Conservation (phyloP, 2,888 invertebrate species). For the Dicroscelio sp. region DNA sequence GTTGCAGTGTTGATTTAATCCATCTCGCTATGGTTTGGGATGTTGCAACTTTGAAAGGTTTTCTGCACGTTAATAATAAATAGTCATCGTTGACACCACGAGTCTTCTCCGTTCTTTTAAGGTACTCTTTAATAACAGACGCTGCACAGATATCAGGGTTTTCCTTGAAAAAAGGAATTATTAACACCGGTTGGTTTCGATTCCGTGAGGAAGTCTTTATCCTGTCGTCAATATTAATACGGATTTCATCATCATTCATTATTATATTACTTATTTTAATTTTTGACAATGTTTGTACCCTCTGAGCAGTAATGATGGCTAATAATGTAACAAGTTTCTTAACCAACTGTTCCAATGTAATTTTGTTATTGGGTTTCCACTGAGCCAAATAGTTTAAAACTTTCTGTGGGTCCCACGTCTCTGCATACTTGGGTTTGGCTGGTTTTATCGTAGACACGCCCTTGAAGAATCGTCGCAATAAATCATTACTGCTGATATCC, state of each 20-base stretch:
- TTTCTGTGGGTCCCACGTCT: not conserved
- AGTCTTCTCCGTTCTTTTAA: not conserved
- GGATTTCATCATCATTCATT: not conserved
- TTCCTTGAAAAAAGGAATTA: slow-evolving; percentile 3
- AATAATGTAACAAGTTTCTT: not conserved
- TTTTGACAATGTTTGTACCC: not conserved
- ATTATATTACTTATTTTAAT: too few relatives aligned
- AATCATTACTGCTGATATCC: not conserved
- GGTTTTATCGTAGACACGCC: not conserved
- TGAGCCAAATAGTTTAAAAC: not conserved
- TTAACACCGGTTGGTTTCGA: not conserved
- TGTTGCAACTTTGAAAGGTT: not conserved
- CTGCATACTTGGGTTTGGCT: not conserved
- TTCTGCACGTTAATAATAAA: not conserved
- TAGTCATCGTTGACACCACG: not conserved
- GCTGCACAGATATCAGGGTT: not conserved
- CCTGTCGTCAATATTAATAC: not conserved
- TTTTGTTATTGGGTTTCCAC: not conserved
- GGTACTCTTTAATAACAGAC: not conserved
- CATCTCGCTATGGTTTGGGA: slow-evolving; percentile 17
- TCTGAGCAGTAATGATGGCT: not conserved
- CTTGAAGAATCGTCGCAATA: not conserved
- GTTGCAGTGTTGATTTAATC: not conserved
- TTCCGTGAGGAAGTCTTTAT: slow-evolving; percentile 12
- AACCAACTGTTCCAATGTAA: not conserved